Base-by-base conservation (phyloP, 2,113 vertebrate species). In the Gobiocypris rarus region DNA sequence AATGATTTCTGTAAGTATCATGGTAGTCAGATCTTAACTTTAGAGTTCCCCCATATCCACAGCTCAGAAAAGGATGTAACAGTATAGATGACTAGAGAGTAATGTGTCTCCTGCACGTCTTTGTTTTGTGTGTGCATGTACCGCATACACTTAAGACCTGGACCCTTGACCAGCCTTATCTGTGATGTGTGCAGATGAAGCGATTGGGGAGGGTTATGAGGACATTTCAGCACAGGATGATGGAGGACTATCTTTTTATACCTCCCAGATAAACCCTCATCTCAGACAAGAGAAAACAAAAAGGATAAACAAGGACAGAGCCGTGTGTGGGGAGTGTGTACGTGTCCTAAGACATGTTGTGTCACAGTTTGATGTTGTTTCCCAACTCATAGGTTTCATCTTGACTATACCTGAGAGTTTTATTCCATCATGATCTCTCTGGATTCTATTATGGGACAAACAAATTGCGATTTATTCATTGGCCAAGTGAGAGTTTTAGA, bases 241-340 rank as follows among this genome's bases (percentile, higher is more conserved):
- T 83, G 73, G 73, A 86, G 86, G 83, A 50, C 84, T 54, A 75
- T 43, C 75, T 87, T 87, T 92, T 93, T 92, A 90, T 92, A 67
- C n/a, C 17, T 59, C 83, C 86, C 90, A 92, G 92, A 94, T 95
- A 95, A 95, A 94, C 93, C 93, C 88, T 86, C 88, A 89, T 81
- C 87, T 87, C 83, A 76, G 78, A 86, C 41, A 83, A 85, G 83
- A 90, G 81, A 81, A 91, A 89, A 89, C 84, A 28, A 89, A 92
- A 92, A 86, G 88, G 83, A 91, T 91, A 92, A 92, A 93, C 86
- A 89, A 79, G 71, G 85, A 45, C 85, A 87, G 84, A 83, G 87
- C 70, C 80, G 69, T 61, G 76, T 77, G 84, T 82, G 83, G 85
- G 86, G 88, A 26, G 74, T 76, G 93, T 89, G 92, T 95, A 94